A percentile compares a stretch with the other conserved stretches of the same genome.
These are phyloP conservation scores for Lamprotornis superbus DNA, from an alignment of 2,113 vertebrate genomes.

Conservation along the genomic window DNA sequence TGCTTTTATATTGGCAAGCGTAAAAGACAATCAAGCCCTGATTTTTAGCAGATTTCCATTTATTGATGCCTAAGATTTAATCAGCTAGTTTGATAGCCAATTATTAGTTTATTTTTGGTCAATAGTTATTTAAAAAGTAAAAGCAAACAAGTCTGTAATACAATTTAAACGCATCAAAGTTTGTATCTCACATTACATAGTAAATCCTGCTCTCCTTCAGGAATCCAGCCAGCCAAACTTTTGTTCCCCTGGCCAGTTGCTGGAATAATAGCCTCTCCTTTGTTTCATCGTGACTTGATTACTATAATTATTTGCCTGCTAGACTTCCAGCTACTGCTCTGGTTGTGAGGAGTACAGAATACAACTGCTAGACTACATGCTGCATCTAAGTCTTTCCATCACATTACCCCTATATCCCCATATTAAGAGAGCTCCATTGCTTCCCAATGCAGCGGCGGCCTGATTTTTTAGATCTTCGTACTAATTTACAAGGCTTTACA, in stretches of 20 bases:
- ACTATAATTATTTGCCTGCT: constrained; percentile 72
- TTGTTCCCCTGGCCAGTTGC: constrained; percentile 67
- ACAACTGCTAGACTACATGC: constrained; percentile 45
- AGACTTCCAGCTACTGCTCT: constrained; percentile 72
- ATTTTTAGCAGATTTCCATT: background rate
- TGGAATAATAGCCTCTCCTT: constrained; percentile 71
- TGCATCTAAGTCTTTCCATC: constrained; percentile 64
- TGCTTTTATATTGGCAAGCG: background rate
- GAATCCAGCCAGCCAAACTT: constrained; percentile 46
- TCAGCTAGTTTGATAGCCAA: background rate
- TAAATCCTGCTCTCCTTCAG: constrained; percentile 47
- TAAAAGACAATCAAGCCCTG: background rate
- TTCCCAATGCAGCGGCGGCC: constrained; percentile 64
- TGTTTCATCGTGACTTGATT: constrained; percentile 74
- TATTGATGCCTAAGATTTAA: background rate
- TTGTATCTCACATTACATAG: background rate
- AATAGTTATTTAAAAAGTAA: background rate
- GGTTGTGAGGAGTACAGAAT: constrained; percentile 65
- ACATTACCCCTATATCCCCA: constrained; percentile 60
- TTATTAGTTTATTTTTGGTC: background rate
- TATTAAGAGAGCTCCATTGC: constrained; percentile 71
- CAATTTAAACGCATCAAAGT: background rate
- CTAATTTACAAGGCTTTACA: constrained; percentile 68
- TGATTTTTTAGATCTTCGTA: constrained; percentile 67
- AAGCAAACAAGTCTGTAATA: background rate